Evolutionary conservation across 2,888 invertebrate species (phyloP).

Genomic region (Himalopsyche anomala): DNA sequence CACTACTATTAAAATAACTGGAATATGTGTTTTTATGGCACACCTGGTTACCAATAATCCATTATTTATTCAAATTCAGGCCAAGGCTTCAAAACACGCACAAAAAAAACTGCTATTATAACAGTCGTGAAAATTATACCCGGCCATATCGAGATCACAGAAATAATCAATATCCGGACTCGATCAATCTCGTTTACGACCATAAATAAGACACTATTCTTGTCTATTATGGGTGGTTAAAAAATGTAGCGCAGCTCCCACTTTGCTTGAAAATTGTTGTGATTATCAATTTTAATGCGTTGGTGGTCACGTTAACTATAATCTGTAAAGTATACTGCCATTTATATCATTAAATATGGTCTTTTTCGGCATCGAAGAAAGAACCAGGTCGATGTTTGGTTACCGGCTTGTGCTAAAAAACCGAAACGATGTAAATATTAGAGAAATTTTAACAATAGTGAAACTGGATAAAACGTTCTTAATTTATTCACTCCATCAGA

Average conservation of each 20-base stretch:
- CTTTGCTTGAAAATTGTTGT: background rate
- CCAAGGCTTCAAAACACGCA: background rate
- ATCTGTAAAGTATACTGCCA: background rate
- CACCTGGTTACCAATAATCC: background rate
- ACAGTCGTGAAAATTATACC: constrained; percentile 2
- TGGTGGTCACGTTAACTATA: constrained; percentile 6
- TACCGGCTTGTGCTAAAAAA: background rate
- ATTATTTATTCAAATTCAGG: constrained; percentile 24
- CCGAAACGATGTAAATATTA: too few relatives aligned
- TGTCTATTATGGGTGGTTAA: background rate
- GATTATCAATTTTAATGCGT: constrained; percentile 26
- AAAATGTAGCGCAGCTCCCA: constrained; percentile 8
- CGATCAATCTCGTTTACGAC: constrained; percentile 26
- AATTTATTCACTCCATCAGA: too few relatives aligned
- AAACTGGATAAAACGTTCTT: too few relatives aligned
- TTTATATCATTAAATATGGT: background rate
- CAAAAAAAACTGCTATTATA: background rate
- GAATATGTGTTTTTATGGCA: constrained; percentile 13
- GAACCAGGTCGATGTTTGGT: background rate
- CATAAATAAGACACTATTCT: constrained; percentile 10
- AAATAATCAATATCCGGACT: constrained; percentile 4
- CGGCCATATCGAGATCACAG: constrained; percentile 15
- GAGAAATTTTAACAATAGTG: too few relatives aligned
- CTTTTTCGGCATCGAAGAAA: background rate
- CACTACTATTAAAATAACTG: constrained; percentile 1